A percentile compares a stretch with the other conserved stretches of the same genome.
Evolutionary conservation across 1,140 invertebrate species (phyloP).

Genomic region (Goniozus legneri): DNA sequence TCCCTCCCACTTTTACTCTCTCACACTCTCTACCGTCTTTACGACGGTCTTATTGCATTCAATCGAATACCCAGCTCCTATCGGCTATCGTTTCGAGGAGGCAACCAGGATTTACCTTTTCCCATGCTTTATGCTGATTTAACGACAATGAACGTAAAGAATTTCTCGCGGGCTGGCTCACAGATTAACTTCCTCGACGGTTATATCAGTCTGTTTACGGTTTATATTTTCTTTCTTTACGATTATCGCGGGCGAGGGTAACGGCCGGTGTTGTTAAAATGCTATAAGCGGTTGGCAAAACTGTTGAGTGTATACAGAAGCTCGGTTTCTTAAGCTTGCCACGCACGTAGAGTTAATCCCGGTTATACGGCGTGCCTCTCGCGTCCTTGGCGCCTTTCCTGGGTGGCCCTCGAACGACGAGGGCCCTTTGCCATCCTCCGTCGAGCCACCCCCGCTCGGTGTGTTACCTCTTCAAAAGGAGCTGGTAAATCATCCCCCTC

Average conservation of each 20-base stretch:
- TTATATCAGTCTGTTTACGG: too few species aligned
- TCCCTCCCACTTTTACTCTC: constrained; percentile 44
- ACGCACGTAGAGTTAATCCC: constrained; percentile 49
- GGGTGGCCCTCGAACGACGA: constrained; percentile 21
- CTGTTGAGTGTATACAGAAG: constrained; percentile 15
- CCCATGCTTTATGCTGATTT: neutral
- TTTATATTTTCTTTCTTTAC: too few species aligned
- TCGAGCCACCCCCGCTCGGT: neutral
- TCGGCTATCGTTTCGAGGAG: too few species aligned
- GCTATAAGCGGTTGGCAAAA: constrained; percentile 32
- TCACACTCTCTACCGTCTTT: constrained; percentile 39
- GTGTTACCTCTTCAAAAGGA: constrained; percentile 22
- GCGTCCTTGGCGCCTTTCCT: constrained; percentile 21
- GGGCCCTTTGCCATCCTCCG: neutral
- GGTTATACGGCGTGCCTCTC: constrained; percentile 27
- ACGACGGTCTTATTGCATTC: constrained; percentile 44
- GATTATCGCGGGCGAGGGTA: too few species aligned
- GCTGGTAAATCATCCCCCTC: constrained; percentile 8
- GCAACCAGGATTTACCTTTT: neutral
- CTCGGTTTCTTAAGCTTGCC: constrained; percentile 41
- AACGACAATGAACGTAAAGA: neutral
- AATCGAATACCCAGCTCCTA: constrained; percentile 36
- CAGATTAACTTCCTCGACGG: neutral
- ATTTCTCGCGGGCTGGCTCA: neutral
- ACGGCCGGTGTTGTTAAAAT: constrained; percentile 35